Evolutionary conservation across 2,797 vertebrate species (phyloP).

Genomic region (Sardinella longiceps): DNA sequence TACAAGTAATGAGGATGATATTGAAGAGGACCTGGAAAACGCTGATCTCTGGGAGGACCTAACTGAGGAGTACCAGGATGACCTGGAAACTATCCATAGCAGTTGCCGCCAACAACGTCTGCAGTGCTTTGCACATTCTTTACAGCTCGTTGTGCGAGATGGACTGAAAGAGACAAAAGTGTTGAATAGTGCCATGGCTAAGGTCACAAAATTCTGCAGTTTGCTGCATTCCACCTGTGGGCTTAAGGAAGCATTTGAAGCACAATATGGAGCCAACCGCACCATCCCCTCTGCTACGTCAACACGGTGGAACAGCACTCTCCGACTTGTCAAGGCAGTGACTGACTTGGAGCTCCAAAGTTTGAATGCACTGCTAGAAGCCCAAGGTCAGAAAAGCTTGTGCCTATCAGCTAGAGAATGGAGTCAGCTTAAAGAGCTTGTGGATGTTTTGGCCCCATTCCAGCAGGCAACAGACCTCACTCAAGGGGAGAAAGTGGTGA

Average conservation of each 20-base stretch:
- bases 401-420: constrained; percentile 38
- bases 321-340: constrained; percentile 34
- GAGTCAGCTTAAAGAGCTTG: constrained; percentile 40
- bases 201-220: constrained; percentile 31
- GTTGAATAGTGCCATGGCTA: constrained; percentile 31
- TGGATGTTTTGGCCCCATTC: constrained; percentile 27
- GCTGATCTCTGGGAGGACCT: constrained; percentile 42
- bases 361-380: constrained; percentile 28
- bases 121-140: constrained; percentile 42
- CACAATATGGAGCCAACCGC: constrained; percentile 28
- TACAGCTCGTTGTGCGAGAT: constrained; percentile 38
- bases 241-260: constrained; percentile 41
- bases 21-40: no score
- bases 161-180: constrained; percentile 36
- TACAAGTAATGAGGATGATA: no score
- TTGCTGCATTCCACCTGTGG: constrained; percentile 24
- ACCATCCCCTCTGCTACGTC: constrained; percentile 21
- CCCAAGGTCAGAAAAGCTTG: constrained; percentile 37
- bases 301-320: constrained; percentile 34
- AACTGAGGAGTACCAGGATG: constrained; percentile 30
- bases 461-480: constrained; percentile 33
- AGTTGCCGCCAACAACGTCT: constrained; percentile 24
- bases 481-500: constrained; percentile 38
- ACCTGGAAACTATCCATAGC: constrained; percentile 38
- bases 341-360: constrained; percentile 30